Conservation (phyloP, 64 coral and sea anemone species). For the Dendronephthya gigantea region DNA sequence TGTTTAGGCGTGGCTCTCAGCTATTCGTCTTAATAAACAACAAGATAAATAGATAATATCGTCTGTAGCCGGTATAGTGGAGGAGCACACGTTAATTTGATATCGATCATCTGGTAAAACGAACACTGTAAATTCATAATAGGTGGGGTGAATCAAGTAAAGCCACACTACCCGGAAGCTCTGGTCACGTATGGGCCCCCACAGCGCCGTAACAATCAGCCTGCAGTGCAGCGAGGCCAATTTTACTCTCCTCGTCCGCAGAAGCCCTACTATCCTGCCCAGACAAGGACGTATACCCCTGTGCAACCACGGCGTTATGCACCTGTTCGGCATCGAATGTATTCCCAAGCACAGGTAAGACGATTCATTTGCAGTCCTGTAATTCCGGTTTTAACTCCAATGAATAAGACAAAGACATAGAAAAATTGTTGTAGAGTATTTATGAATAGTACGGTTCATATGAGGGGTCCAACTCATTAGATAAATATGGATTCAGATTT, state of each 20-base stretch:
- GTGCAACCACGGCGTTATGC: neutral
- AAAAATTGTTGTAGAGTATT: no score
- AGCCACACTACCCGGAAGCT: neutral
- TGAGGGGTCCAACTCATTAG: no score
- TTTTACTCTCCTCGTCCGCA: neutral
- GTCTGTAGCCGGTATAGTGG: no score
- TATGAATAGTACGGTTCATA: no score
- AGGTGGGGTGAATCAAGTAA: neutral
- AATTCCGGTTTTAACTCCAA: no score
- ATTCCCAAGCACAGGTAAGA: neutral
- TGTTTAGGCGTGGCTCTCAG: no score
- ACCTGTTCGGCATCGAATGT: neutral
- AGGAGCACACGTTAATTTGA: no score
- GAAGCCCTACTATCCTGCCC: neutral
- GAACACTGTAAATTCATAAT: neutral
- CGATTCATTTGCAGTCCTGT: neutral
- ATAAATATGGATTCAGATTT: no score
- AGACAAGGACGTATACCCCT: neutral
- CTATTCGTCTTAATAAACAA: no score
- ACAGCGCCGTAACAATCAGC: neutral
- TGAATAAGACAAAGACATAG: no score
- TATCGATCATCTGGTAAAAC: no score
- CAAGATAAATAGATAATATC: no score
- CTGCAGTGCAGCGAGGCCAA: neutral
- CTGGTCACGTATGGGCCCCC: neutral